Percentiles rank a stretch among this genome's conserved stretches.
phyloP scores from a whole-genome alignment of 2,113 vertebrate genomes.

The Felis chaus region DNA sequence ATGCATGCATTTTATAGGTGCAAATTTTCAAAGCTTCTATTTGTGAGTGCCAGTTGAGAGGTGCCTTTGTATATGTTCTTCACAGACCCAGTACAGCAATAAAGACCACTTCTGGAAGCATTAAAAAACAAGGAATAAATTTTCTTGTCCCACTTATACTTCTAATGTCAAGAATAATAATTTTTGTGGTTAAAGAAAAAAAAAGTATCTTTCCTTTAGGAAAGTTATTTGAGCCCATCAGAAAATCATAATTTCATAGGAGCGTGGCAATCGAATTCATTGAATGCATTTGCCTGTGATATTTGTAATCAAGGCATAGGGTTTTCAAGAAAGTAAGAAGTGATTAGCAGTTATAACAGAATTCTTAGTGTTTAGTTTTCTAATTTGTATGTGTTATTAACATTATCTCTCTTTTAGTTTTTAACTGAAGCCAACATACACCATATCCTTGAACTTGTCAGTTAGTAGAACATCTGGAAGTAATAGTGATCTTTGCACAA shows the following conservation, averaged over 20 bases:
- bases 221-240: not conserved
- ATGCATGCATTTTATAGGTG: slow-evolving; percentile 59
- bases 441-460: slow-evolving; percentile 40
- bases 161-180: not conserved
- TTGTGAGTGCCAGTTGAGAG: slow-evolving; percentile 40
- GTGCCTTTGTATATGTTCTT: slow-evolving; percentile 47
- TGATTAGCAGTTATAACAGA: not conserved
- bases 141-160: not conserved
- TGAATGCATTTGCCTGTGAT: not conserved
- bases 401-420: slow-evolving; percentile 4
- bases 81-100: slow-evolving; percentile 9
- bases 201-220: not conserved
- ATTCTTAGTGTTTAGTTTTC: not conserved
- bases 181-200: slow-evolving; percentile 33
- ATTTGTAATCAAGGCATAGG: not conserved
- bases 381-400: not conserved
- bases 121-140: slow-evolving; percentile 24
- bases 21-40: slow-evolving; percentile 63
- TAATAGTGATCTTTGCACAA: slow-evolving; percentile 66
- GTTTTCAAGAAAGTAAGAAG: not conserved
- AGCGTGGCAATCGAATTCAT: not conserved
- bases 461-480: slow-evolving; percentile 74
- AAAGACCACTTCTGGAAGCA: slow-evolving; percentile 13
- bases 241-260: not conserved
- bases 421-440: slow-evolving; percentile 9